Percentiles rank a stretch among this genome's conserved stretches.
Evolutionary conservation across 2,113 vertebrate species (phyloP).

Genomic region (Campylomormyrus tamandua): DNA sequence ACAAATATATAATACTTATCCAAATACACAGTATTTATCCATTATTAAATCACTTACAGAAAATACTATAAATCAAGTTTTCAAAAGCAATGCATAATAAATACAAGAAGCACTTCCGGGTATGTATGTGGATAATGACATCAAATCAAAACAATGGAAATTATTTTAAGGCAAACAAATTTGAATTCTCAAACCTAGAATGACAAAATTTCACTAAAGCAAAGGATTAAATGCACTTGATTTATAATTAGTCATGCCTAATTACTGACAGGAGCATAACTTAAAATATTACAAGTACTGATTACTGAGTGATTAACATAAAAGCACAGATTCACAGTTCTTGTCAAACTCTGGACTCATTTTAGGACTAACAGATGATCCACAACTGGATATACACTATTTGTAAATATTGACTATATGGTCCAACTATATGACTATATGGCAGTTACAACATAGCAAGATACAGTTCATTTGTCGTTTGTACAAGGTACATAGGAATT

Average conservation of each 20-base stretch:
- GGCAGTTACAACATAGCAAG: not conserved
- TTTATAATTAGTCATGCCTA: not conserved
- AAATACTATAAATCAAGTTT: not conserved
- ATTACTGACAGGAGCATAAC: not conserved
- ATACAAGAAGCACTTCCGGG: not conserved
- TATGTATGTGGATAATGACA: not conserved
- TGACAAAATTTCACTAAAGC: not conserved
- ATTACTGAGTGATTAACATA: not conserved
- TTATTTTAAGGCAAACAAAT: not conserved
- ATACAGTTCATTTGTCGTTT: not conserved
- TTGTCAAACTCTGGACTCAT: not conserved
- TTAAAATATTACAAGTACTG: not conserved
- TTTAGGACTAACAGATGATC: not conserved
- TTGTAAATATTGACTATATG: not conserved
- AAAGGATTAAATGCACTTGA: not conserved
- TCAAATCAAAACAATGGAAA: not conserved
- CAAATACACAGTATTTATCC: not conserved
- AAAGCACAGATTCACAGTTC: not conserved
- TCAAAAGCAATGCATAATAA: not conserved
- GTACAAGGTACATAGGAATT: not conserved
- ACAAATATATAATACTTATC: not conserved
- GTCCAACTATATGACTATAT: not conserved
- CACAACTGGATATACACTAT: not conserved
- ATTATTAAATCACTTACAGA: slow-evolving; percentile 1
- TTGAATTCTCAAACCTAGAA: not conserved